Percentiles rank a stretch among this genome's conserved stretches.
Conservation (phyloP, 2,888 invertebrate genomes). For the Tenthredo distinguenda region DNA sequence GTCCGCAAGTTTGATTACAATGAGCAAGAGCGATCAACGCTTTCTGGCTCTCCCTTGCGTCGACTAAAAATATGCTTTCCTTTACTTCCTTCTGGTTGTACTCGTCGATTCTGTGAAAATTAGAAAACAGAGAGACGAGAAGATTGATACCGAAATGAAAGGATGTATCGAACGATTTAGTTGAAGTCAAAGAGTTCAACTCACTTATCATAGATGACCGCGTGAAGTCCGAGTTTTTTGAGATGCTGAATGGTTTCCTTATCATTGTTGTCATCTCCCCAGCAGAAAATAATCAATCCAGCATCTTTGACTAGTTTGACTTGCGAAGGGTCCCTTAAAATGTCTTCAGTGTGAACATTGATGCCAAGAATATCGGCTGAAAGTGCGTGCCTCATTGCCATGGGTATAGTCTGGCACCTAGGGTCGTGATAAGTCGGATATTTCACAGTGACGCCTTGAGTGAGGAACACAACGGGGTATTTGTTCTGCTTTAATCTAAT, state of each 20-base stretch:
- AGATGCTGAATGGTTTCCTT: conserved; percentile 91
- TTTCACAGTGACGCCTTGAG: conserved; percentile 85
- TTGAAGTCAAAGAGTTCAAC: conserved; percentile 57
- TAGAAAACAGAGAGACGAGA: background rate
- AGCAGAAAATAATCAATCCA: conserved; percentile 95
- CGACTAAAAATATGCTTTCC: conserved; percentile 91
- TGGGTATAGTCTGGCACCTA: conserved; percentile 88
- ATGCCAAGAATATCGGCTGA: conserved; percentile 93
- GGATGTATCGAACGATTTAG: background rate
- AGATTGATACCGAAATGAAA: background rate
- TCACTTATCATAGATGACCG: conserved; percentile 96
- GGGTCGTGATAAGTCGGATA: conserved; percentile 93
- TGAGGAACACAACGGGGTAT: conserved; percentile 97
- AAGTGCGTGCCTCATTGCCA: conserved; percentile 90
- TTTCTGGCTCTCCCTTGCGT: conserved; percentile 88
- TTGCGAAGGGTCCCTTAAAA: conserved; percentile 90
- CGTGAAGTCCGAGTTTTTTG: conserved; percentile 94
- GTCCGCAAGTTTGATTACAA: conserved; percentile 72
- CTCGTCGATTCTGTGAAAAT: conserved; percentile 82
- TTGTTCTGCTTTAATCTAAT: conserved; percentile 96
- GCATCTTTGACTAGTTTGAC: conserved; percentile 89
- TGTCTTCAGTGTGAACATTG: conserved; percentile 95
- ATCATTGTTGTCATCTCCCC: conserved; percentile 98
- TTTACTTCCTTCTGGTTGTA: conserved; percentile 86
- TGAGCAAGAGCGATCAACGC: conserved; percentile 80